Evolutionary conservation across 2,888 invertebrate species (phyloP), one percentile per base, ranked within the genome.

Genomic region (Rhamnusium bicolor): DNA sequence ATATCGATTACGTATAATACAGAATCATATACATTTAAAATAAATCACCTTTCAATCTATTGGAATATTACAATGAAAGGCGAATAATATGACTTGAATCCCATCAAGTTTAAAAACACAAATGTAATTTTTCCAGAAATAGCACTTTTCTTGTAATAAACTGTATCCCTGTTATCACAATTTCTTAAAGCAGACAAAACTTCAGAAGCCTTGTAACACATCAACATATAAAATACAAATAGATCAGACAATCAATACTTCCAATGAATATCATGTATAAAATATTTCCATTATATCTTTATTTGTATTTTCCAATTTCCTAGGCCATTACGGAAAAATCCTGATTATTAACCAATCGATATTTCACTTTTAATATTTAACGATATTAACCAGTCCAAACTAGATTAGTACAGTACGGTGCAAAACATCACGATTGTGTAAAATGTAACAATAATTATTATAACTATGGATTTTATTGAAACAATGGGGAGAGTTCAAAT

Each of bases 321-420:
- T 61, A 16, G 0, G 18, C 32, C 21, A 12, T 40, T 18, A 60
- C 14, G 61, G 54, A 14, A 46, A 62, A 40, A 62, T 21, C 12
- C 16, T 24, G 47, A 21, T 19, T 61, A 46, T 21, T 18, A 62
- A 62, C 47, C 8, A 46, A 47, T 62, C 61, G n/a, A 62, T 62
- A 21, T 62, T 61, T 61, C 10, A 16, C 60, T 6, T 18, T 61
- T n/a, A 40, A 32, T 12, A 16, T 61, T 61, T 32, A 49, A 24
- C 7, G 62, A 21, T 24, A 47, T 49, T 24, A 63, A 63, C 63
- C 27, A 27, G 63, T 18, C 18, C 27, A 14, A 63, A 63, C 63
- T 51, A 27, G 63, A 63, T 63, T 24, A 46, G 47, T 62, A 63
- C 24, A 63, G 49, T 24, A 27, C 63, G 27, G 49, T 63, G 27